Evolutionary conservation across 2,113 vertebrate genomes (phyloP).

Genomic region (Atrichornis clamosus): DNA sequence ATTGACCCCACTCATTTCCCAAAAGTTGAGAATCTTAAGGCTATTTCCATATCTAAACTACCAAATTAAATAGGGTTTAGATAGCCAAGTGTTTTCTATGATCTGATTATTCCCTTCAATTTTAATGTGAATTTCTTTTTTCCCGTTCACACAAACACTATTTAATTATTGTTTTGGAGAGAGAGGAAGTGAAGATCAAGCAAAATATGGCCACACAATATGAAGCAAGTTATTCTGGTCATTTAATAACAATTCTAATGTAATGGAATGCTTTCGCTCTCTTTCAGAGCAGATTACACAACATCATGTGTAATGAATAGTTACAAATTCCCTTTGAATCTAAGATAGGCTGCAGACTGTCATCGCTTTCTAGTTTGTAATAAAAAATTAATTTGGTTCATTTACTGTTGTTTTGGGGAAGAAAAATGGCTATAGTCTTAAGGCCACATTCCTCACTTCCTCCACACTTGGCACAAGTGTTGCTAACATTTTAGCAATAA

Average conservation of each 20-base stretch:
- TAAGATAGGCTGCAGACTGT: not conserved
- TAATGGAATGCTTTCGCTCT: not conserved
- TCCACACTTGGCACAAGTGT: not conserved
- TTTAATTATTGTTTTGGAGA: not conserved
- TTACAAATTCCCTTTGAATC: not conserved
- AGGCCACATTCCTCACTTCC: not conserved
- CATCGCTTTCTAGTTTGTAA: not conserved
- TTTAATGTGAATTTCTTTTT: not conserved
- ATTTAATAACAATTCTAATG: not conserved
- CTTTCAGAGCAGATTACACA: not conserved
- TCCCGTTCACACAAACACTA: not conserved
- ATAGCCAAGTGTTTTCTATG: not conserved
- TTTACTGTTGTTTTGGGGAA: not conserved
- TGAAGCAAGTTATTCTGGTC: not conserved
- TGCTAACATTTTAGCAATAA: slow-evolving; percentile 15
- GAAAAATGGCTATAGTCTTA: not conserved
- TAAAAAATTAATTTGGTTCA: slow-evolving; percentile 7
- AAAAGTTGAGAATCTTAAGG: not conserved
- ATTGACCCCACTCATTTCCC: not conserved
- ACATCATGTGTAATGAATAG: not conserved
- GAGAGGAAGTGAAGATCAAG: not conserved
- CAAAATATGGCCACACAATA: not conserved
- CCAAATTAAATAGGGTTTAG: not conserved
- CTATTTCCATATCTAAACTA: not conserved
- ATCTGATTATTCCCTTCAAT: not conserved